These are phyloP conservation scores for Drosophila robusta DNA, from an alignment of 2,888 invertebrate species.

Conservation along the genomic window DNA sequence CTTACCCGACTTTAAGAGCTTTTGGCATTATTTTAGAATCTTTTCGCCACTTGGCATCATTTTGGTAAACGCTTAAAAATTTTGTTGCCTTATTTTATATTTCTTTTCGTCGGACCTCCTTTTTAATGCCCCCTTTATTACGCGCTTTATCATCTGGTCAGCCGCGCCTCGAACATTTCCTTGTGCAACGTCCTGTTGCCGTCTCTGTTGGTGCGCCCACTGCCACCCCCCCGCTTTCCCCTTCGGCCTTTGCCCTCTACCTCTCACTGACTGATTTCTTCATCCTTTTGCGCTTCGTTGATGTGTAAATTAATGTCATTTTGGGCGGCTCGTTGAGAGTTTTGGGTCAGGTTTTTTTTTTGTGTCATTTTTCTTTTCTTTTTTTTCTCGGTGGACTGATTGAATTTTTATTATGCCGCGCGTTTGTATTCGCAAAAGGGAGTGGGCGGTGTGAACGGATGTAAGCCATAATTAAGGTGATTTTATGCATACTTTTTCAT, in stretches of 20 bases:
- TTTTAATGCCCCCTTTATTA: conserved; percentile 64
- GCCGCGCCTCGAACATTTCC: conserved; percentile 48
- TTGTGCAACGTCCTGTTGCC: conserved; percentile 56
- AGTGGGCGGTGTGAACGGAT: conserved; percentile 37
- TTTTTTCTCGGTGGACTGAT: conserved; percentile 56
- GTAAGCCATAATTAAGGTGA: conserved; percentile 77
- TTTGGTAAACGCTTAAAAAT: conserved; percentile 48
- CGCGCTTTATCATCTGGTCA: conserved; percentile 66
- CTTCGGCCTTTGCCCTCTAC: not conserved
- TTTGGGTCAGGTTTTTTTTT: conserved; percentile 60
- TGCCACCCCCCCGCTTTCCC: not conserved
- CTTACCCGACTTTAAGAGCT: conserved; percentile 9
- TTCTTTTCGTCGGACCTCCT: conserved; percentile 22
- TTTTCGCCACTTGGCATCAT: conserved; percentile 19
- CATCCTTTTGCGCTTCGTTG: conserved; percentile 64
- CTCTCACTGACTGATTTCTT: conserved; percentile 2
- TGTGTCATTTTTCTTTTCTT: conserved; percentile 41
- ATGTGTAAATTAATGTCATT: conserved; percentile 81
- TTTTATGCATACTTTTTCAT: conserved; percentile 69
- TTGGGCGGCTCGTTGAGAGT: conserved; percentile 65
- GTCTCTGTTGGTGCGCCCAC: not conserved
- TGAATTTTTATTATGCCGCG: conserved; percentile 76
- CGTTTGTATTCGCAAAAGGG: conserved; percentile 6
- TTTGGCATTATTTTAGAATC: conserved; percentile 8
- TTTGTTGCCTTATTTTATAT: conserved; percentile 31